phyloP scores from a whole-genome alignment of 2,888 invertebrate species.

The Caenorhabditis zanzibari region DNA sequence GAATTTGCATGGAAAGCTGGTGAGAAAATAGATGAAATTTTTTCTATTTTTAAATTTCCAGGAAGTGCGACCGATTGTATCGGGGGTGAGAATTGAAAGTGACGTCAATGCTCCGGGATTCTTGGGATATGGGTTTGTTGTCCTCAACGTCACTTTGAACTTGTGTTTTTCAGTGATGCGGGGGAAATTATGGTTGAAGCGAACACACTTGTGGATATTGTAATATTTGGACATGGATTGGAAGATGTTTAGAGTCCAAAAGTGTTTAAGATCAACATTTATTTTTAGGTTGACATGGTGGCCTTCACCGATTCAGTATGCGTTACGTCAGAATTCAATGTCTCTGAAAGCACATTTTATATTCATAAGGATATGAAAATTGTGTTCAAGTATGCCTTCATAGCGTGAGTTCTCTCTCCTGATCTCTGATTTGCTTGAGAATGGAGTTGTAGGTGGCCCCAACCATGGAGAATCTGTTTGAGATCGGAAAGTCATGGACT shows the following conservation, averaged over 20 bases:
- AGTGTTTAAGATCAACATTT: no score
- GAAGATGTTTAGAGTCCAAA: slow-evolving; percentile 81
- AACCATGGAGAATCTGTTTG: slow-evolving; percentile 77
- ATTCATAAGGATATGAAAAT: slow-evolving; percentile 80
- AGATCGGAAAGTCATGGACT: slow-evolving; percentile 73
- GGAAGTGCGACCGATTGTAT: slow-evolving; percentile 47
- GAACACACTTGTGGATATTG: slow-evolving; percentile 71
- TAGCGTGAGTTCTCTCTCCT: slow-evolving; percentile 66
- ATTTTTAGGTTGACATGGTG: slow-evolving; percentile 74
- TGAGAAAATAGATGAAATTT: slow-evolving; percentile 7
- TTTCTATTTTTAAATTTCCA: slow-evolving; percentile 4
- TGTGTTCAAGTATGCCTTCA: slow-evolving; percentile 75
- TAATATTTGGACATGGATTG: slow-evolving; percentile 80
- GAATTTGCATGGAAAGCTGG: slow-evolving; percentile 16
- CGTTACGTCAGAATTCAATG: slow-evolving; percentile 73
- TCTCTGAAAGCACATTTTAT: slow-evolving; percentile 72
- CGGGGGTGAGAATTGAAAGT: slow-evolving; percentile 57
- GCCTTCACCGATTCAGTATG: slow-evolving; percentile 76
- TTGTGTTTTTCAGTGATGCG: slow-evolving; percentile 68
- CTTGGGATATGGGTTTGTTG: slow-evolving; percentile 44
- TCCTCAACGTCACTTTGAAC: no score
- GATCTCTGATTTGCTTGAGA: no score
- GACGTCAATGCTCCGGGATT: slow-evolving; percentile 46
- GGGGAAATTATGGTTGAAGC: slow-evolving; percentile 79
- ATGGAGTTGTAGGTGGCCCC: slow-evolving; percentile 65